These are phyloP conservation scores for Tangara arthus DNA, from an alignment of 2,797 vertebrate genomes.

Conservation along the genomic window DNA sequence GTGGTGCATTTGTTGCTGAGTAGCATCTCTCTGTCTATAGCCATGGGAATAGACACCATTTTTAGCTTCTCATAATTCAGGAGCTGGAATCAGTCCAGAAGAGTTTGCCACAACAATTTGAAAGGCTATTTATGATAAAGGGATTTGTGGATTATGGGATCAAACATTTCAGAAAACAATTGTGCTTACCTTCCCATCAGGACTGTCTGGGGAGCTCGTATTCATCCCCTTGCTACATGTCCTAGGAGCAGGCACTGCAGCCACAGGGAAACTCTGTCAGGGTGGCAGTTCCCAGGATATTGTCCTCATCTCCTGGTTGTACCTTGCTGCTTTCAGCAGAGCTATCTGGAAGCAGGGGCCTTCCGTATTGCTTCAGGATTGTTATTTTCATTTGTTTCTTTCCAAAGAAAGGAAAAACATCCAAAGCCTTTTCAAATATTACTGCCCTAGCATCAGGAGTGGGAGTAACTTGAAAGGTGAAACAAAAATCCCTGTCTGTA, in stretches of 20 bases:
- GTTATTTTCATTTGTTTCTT: neutral
- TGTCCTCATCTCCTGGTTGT: neutral
- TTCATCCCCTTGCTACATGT: neutral
- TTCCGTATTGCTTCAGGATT: neutral
- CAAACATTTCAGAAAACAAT: neutral
- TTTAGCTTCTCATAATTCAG: conserved; percentile 27
- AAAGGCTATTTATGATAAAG: conserved; percentile 15
- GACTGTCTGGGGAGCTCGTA: neutral
- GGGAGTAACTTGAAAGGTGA: neutral
- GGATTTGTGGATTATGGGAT: neutral
- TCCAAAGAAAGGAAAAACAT: neutral
- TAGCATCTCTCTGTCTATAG: conserved; percentile 38
- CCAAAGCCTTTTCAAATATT: neutral
- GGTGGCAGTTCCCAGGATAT: neutral
- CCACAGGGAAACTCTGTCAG: neutral
- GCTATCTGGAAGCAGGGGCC: neutral
- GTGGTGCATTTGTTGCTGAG: conserved; percentile 41
- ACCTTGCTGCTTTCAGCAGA: neutral
- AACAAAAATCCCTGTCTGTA: neutral
- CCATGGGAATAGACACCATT: conserved; percentile 36
- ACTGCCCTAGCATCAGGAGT: neutral
- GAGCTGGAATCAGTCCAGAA: conserved; percentile 1
- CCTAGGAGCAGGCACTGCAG: neutral
- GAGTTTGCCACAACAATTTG: conserved; percentile 2
- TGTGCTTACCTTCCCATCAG: neutral